Evolutionary conservation across 1,140 invertebrate genomes (phyloP).

Genomic region (Leptestheria dahalacensis): DNA sequence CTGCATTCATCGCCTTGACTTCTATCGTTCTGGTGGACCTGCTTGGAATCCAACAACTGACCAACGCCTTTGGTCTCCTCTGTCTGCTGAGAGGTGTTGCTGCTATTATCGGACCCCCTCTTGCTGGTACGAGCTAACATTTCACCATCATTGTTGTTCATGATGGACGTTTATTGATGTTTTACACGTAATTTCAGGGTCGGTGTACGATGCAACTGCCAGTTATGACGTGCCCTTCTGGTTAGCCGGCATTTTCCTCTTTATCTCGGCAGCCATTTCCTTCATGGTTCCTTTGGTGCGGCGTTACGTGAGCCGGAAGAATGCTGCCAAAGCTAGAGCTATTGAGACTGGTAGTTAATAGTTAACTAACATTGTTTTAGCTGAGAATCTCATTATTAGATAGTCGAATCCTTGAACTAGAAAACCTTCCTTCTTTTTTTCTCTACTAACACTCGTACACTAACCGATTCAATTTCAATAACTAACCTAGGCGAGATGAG

Average conservation of each 20-base stretch:
- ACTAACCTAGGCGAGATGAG: background rate
- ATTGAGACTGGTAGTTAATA: background rate
- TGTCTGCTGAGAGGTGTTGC: constrained; percentile 87
- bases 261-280: constrained; percentile 64
- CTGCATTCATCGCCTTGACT: constrained; percentile 91
- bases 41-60: constrained; percentile 84
- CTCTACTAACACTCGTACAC: background rate
- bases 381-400: no score
- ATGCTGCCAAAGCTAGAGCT: constrained; percentile 19
- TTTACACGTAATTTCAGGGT: constrained; percentile 43
- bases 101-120: constrained; percentile 55
- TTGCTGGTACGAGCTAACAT: constrained; percentile 35
- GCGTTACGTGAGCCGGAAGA: constrained; percentile 34
- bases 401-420: background rate
- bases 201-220: constrained; percentile 69
- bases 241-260: constrained; percentile 77
- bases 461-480: background rate
- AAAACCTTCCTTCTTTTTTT: background rate
- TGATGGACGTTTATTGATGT: no score
- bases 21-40: constrained; percentile 95
- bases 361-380: no score
- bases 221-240: constrained; percentile 80
- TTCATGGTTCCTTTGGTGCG: constrained; percentile 65
- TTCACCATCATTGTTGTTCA: no score
- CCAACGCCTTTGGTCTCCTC: constrained; percentile 89